Base-by-base conservation (phyloP, 2,888 invertebrate genomes). In the Hyposoter dolosus region DNA sequence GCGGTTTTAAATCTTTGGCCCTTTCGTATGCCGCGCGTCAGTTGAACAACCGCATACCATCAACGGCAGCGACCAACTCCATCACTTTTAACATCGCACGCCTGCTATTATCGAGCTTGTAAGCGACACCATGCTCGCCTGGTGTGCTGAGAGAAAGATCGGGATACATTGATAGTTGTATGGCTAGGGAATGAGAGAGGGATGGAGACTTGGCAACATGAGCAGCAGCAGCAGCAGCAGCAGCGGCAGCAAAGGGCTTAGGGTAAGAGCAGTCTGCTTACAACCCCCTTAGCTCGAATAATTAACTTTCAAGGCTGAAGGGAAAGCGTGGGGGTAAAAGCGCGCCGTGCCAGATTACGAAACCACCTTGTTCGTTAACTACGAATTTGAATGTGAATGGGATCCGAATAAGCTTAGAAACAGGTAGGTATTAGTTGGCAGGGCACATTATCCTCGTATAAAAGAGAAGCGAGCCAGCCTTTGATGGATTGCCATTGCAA, bases 211-310 rank as follows among this genome's bases (percentile, higher is more conserved):
- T 10, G 75, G 56, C 74, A 63, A 83, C 72, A 76, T 53, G 77
- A 80, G 72, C 69, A 71, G 47, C 90, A 91, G 91, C 40, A 80
- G 76, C 69, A 71, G 56, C 90, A 91, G n/a, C n/a, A n/a, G n/a
- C n/a, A n/a, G n/a, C n/a, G 77, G 72, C 65, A 65, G 56, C 90
- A 91, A 91, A 90, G 92, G 90, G 91, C 91, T 92, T 91, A 91
- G 92, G 93, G 93, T 92, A 92, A 92, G 92, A 92, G 92, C 93
- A 93, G 93, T 92, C 93, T 94, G 93, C 93, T 94, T 94, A 93
- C 92, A 92, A 92, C 92, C 93, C 93, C 92, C 93, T 93, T 92
- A 92, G 92, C 89, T 91, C 92, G 94, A 94, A 94, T 94, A 94
- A 94, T 94, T 94, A 94, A 93, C 93, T 92, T 89, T 89, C 89